Evolutionary conservation across 35 echinoderm and acorn worm genomes (phyloP).

Genomic region (Amphiura filiformis): DNA sequence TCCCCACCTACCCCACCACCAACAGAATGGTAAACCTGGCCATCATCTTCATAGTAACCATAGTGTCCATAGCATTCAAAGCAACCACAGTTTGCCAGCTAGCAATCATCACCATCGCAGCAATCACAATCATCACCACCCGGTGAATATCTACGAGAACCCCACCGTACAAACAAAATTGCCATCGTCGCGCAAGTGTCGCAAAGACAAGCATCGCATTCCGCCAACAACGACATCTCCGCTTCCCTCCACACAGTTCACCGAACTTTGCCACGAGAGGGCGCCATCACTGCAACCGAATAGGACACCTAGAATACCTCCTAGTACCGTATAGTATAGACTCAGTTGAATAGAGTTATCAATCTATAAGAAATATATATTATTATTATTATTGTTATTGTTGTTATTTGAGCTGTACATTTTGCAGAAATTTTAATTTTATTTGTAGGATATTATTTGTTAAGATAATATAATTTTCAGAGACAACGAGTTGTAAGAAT

Average conservation of each 20-base stretch:
- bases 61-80: background rate
- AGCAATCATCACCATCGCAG: background rate
- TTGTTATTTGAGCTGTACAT: background rate
- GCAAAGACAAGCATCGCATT: background rate
- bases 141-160: background rate
- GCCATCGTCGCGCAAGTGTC: background rate
- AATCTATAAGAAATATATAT: background rate
- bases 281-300: background rate
- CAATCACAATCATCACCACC: background rate
- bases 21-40: background rate
- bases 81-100: background rate
- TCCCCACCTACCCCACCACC: background rate
- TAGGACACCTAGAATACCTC: constrained; percentile 2
- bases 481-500: background rate
- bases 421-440: background rate
- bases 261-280: background rate
- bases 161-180: constrained; percentile 5
- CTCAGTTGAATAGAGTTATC: background rate
- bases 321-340: constrained; percentile 11
- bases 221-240: background rate
- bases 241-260: background rate
- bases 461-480: background rate
- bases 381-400: constrained; percentile 8
- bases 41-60: background rate
- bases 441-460: background rate